A percentile compares a stretch with the other conserved stretches of the same genome.
These are phyloP conservation scores for Urophycis tenuis DNA, from an alignment of 2,797 vertebrate species.

Conservation along the genomic window DNA sequence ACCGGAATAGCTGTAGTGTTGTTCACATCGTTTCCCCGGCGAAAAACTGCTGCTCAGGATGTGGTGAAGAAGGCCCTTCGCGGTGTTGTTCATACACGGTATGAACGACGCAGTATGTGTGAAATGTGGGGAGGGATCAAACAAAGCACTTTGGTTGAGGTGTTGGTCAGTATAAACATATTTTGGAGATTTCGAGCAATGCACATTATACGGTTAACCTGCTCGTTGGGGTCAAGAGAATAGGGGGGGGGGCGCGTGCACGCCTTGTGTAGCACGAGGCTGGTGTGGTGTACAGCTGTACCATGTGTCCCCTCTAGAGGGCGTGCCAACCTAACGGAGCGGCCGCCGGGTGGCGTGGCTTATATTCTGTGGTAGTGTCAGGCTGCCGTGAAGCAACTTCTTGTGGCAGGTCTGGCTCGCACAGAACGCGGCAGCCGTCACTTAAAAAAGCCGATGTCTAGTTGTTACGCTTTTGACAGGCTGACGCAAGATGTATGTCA, in stretches of 20 bases:
- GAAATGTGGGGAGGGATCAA: not conserved
- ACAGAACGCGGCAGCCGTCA: conserved; percentile 40
- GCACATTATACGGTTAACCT: no score
- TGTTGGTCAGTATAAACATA: not conserved
- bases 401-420: conserved; percentile 37
- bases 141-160: not conserved
- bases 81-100: not conserved
- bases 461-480: conserved; percentile 54
- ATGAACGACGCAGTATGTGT: not conserved
- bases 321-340: conserved; percentile 25
- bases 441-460: conserved; percentile 50
- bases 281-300: not conserved
- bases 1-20: not conserved
- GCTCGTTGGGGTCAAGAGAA: not conserved
- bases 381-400: conserved; percentile 20
- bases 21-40: not conserved
- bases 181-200: not conserved
- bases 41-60: not conserved
- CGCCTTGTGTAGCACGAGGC: not conserved
- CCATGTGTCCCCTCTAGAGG: conserved; percentile 21
- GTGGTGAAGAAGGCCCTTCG: not conserved
- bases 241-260: not conserved
- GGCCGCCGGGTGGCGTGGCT: conserved; percentile 5
- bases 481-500: conserved; percentile 63
- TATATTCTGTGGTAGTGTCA: not conserved